Percentiles rank a stretch among this genome's conserved stretches.
Evolutionary conservation across 64 coral and sea anemone species (phyloP).

Genomic region (Pocillopora damicornis): DNA sequence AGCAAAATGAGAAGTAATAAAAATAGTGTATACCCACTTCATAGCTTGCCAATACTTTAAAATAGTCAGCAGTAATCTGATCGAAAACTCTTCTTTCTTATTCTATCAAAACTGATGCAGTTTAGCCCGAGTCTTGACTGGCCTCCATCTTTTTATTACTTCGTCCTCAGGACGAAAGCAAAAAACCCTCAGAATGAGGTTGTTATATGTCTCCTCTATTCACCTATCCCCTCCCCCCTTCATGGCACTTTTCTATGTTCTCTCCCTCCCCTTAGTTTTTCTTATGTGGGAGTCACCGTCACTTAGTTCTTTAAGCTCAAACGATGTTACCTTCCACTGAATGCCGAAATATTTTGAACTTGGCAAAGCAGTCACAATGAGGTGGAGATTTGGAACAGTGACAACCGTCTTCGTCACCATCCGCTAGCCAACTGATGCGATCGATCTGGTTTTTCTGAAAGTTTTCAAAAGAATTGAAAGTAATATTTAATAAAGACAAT

Average conservation of each 20-base stretch:
- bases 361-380: conserved; percentile 5
- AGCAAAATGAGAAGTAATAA: not conserved
- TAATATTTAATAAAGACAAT: too few relatives aligned
- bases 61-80: too few relatives aligned
- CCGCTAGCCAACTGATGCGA: not conserved
- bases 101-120: too few relatives aligned
- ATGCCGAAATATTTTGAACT: not conserved
- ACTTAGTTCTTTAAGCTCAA: not conserved
- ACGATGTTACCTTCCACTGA: not conserved
- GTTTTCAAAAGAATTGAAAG: not conserved
- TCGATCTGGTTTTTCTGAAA: not conserved
- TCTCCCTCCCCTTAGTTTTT: not conserved
- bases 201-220: too few relatives aligned
- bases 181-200: too few relatives aligned
- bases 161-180: too few relatives aligned
- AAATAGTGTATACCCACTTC: too few relatives aligned
- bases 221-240: too few relatives aligned
- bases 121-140: too few relatives aligned
- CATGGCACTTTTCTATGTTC: not conserved
- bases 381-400: not conserved
- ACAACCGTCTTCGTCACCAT: not conserved
- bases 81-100: too few relatives aligned
- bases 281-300: not conserved
- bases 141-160: too few relatives aligned
- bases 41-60: too few relatives aligned